Evolutionary conservation across 2,888 invertebrate species (phyloP).

Genomic region (Xestoiulus laeticollis): DNA sequence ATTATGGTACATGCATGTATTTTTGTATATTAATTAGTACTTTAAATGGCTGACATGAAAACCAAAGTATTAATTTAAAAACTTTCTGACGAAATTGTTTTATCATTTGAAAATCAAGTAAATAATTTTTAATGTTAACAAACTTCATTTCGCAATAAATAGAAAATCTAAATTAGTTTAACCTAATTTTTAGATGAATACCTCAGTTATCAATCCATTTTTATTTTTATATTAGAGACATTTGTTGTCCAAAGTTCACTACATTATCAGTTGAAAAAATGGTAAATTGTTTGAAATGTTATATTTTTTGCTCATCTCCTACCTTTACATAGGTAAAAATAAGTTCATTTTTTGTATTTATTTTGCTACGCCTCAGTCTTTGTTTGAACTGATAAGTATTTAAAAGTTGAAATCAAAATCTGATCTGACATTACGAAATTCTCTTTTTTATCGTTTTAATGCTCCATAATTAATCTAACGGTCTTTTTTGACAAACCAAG

Average conservation of each 20-base stretch:
- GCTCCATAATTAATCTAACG: not conserved
- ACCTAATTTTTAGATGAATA: not conserved
- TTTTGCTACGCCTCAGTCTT: not conserved
- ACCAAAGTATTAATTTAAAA: not conserved
- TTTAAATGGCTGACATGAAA: not conserved
- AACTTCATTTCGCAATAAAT: not conserved
- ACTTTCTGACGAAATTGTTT: not conserved
- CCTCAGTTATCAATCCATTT: not conserved
- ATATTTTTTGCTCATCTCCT: not conserved
- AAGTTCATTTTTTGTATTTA: not conserved
- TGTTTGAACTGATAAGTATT: no score
- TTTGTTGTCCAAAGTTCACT: not conserved
- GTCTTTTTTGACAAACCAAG: not conserved
- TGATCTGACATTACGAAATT: not conserved
- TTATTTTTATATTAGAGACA: not conserved
- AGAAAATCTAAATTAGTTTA: not conserved
- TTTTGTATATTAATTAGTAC: no score
- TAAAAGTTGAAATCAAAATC: not conserved
- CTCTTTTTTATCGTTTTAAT: not conserved
- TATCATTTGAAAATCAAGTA: not conserved
- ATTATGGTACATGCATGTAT: no score
- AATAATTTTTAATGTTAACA: not conserved
- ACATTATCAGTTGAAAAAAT: not conserved
- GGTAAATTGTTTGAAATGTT: not conserved
- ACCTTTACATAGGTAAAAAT: not conserved